Conservation (phyloP, 1,140 invertebrate species). For the Bacillus rossius region DNA sequence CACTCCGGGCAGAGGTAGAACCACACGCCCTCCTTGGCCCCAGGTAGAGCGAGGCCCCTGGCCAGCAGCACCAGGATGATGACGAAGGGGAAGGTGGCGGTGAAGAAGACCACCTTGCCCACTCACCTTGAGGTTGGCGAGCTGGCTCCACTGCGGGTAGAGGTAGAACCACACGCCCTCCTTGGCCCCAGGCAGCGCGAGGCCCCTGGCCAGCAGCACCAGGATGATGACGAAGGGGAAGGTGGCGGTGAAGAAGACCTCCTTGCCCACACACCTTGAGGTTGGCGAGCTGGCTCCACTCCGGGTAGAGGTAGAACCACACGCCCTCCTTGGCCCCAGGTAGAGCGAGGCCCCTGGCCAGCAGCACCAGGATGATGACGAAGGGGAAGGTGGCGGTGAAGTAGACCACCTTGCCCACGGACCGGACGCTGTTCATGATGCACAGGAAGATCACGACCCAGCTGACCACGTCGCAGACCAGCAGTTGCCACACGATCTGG, state of each 20-base stretch:
- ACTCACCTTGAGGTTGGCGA: slow-evolving; percentile 55
- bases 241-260: slow-evolving; percentile 47
- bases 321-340: slow-evolving; percentile 72
- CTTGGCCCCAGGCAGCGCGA: slow-evolving; percentile 70
- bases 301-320: slow-evolving; percentile 73
- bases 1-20: too few species aligned
- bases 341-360: slow-evolving; percentile 68
- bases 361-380: slow-evolving; percentile 48
- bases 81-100: too few species aligned
- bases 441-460: slow-evolving; percentile 47
- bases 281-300: slow-evolving; percentile 66
- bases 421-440: slow-evolving; percentile 47
- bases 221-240: slow-evolving; percentile 41
- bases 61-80: too few species aligned
- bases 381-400: slow-evolving; percentile 44
- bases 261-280: slow-evolving; percentile 56
- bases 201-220: slow-evolving; percentile 61
- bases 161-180: slow-evolving; percentile 78
- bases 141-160: slow-evolving; percentile 70
- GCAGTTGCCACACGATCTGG: slow-evolving; percentile 63
- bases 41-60: too few species aligned
- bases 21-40: too few species aligned
- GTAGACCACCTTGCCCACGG: slow-evolving; percentile 52
- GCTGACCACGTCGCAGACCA: slow-evolving; percentile 53
- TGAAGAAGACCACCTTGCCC: too few species aligned